Conservation (phyloP, 2,797 vertebrate genomes). For the Esox masquinongy region DNA sequence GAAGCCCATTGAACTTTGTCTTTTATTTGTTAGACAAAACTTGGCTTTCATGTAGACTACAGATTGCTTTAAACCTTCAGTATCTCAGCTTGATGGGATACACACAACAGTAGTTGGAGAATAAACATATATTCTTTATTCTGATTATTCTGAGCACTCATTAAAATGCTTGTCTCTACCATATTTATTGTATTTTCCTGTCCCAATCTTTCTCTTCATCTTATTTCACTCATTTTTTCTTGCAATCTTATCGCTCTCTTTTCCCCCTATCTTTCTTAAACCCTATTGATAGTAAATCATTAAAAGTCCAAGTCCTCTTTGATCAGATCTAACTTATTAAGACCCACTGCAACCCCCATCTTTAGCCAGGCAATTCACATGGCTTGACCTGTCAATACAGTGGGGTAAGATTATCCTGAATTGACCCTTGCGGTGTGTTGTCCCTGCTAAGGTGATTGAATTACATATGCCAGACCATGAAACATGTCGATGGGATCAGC, state of each 20-base stretch:
- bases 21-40: no score
- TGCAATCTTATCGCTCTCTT: slow-evolving; percentile 33
- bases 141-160: no score
- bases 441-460: neutral
- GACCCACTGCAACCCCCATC: neutral
- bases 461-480: neutral
- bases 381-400: neutral
- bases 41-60: no score
- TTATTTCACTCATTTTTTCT: neutral
- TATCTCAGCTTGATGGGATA: no score
- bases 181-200: neutral
- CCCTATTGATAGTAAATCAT: neutral
- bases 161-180: neutral
- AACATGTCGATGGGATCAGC: neutral
- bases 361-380: neutral
- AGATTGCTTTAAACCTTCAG: no score
- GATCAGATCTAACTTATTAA: neutral
- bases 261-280: neutral
- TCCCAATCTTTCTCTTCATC: slow-evolving; percentile 23
- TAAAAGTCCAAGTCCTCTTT: neutral
- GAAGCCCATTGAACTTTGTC: no score
- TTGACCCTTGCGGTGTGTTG: neutral
- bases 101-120: no score
- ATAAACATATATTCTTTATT: no score
- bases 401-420: neutral